phyloP scores from a whole-genome alignment of 2,888 invertebrate genomes.

The Criorhina ranunculi region DNA sequence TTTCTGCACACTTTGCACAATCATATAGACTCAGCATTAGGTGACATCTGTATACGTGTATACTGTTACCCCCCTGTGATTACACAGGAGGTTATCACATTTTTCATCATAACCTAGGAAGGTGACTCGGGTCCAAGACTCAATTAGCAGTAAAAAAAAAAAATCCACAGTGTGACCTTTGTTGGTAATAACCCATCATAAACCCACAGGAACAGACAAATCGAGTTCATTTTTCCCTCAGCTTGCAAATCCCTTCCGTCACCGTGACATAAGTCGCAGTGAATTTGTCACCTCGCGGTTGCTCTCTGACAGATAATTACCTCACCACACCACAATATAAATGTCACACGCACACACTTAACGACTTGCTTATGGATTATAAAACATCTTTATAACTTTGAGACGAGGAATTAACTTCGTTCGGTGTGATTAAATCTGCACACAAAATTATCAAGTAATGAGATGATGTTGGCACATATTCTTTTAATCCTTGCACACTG shows the following conservation, averaged over 20 bases:
- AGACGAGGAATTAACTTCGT: slow-evolving; percentile 37
- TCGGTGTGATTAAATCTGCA: slow-evolving; percentile 35
- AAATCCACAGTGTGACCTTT: slow-evolving; percentile 22
- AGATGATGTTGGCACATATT: slow-evolving; percentile 7
- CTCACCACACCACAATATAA: slow-evolving; percentile 15
- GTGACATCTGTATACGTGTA: slow-evolving; percentile 64
- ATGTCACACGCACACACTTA: slow-evolving; percentile 34
- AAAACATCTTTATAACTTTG: slow-evolving; percentile 36
- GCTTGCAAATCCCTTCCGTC: slow-evolving; percentile 1
- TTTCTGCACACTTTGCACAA: slow-evolving; percentile 41
- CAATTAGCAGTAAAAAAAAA: slow-evolving; percentile 55
- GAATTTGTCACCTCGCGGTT: slow-evolving; percentile 35
- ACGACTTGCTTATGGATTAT: slow-evolving; percentile 48
- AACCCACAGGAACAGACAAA: slow-evolving; percentile 10
- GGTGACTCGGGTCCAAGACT: slow-evolving; percentile 32
- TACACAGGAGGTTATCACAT: not conserved
- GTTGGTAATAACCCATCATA: slow-evolving; percentile 36
- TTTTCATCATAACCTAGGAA: not conserved
- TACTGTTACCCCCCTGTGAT: slow-evolving; percentile 23
- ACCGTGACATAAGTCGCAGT: slow-evolving; percentile 11
- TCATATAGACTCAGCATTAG: slow-evolving; percentile 34
- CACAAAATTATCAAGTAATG: slow-evolving; percentile 25
- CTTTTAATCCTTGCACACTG: slow-evolving; percentile 43
- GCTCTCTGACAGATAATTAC: slow-evolving; percentile 46
- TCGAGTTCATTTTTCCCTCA: slow-evolving; percentile 21